Conservation (phyloP, 2,113 vertebrate species). For the Syrrhaptes paradoxus region DNA sequence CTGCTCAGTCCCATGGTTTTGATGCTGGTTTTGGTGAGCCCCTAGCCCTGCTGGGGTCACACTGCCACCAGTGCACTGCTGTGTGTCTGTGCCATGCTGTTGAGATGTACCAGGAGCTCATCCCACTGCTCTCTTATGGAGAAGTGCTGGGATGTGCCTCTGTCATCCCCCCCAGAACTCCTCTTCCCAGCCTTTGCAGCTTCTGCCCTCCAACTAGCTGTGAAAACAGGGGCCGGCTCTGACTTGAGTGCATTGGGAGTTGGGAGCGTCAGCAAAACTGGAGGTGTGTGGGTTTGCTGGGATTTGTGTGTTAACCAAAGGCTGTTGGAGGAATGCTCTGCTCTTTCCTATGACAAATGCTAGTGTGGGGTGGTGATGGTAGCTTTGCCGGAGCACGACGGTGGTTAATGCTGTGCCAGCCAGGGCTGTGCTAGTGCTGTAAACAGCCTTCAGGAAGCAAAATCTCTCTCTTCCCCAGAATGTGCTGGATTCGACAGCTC, state of each 20-base stretch:
- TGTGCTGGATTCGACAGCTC: not conserved
- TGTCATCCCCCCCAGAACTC: not conserved
- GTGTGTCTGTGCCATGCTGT: fast-evolving
- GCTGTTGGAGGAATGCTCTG: not conserved
- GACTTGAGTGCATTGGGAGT: fast-evolving
- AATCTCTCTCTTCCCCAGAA: not conserved
- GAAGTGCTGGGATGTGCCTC: not conserved
- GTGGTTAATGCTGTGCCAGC: not conserved
- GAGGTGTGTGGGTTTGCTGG: not conserved
- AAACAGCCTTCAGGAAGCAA: not conserved
- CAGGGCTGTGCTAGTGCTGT: not conserved
- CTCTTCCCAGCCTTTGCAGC: not conserved
- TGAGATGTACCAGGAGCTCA: not conserved
- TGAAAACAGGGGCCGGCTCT: not conserved
- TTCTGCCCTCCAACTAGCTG: not conserved
- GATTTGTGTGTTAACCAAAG: not conserved
- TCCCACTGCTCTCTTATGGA: not conserved
- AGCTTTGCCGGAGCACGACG: fast-evolving
- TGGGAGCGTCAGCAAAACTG: not conserved
- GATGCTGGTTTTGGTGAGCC: not conserved
- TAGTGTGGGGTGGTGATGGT: not conserved
- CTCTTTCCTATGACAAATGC: not conserved
- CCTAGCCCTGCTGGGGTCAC: not conserved
- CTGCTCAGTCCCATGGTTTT: not conserved
- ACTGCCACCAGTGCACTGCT: not conserved